Evolutionary conservation across 1,140 invertebrate genomes (phyloP).

Genomic region (Drepana arcuata): DNA sequence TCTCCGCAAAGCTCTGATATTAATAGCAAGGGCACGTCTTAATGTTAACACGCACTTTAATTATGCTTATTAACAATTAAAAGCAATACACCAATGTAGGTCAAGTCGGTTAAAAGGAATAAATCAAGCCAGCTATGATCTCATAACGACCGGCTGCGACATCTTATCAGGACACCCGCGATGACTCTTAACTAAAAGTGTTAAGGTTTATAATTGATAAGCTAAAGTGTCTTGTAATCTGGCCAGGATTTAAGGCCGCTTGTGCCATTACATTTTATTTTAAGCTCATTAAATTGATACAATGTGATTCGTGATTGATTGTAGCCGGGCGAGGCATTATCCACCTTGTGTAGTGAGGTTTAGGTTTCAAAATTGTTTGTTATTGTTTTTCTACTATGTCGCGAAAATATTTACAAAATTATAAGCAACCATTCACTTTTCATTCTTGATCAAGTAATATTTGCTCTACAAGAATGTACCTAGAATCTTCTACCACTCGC

Average conservation of each 20-base stretch:
- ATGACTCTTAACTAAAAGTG: constrained; percentile 11
- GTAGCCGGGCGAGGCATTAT: not conserved
- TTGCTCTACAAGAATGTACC: no score
- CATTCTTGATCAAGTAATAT: no score
- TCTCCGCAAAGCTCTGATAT: no score
- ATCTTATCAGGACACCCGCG: not conserved
- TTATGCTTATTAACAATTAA: constrained; percentile 70
- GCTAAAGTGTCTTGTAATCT: constrained; percentile 3
- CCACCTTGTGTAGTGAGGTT: no score
- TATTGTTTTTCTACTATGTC: no score
- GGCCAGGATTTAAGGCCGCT: constrained; percentile 34
- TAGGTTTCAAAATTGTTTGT: no score
- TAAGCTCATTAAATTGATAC: constrained; percentile 58
- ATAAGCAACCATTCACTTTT: no score
- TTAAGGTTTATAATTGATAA: constrained; percentile 17
- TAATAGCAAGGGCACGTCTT: no score
- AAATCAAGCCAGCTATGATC: constrained; percentile 64
- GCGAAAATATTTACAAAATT: no score
- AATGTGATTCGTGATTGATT: constrained; percentile 57
- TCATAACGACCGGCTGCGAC: constrained; percentile 24
- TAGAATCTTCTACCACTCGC: no score
- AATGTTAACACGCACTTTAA: constrained; percentile 63
- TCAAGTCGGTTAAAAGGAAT: constrained; percentile 67
- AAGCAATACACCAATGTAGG: constrained; percentile 61
- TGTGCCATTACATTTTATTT: constrained; percentile 61